Conservation (phyloP, 2,797 vertebrate species). For the Acomys russatus region DNA sequence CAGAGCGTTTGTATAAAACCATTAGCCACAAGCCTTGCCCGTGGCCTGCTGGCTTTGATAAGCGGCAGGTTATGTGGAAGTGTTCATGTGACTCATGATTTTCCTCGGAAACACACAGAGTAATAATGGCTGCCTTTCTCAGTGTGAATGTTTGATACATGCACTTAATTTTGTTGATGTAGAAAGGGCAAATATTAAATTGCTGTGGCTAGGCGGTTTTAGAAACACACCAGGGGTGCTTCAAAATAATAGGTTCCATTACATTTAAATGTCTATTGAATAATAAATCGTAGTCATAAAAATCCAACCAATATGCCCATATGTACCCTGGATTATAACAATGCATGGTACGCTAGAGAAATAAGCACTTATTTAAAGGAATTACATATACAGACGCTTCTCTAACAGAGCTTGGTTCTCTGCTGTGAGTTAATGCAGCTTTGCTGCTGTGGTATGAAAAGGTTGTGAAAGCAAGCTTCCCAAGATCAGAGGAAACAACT, state of each 20-base stretch:
- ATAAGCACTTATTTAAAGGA: conserved; percentile 48
- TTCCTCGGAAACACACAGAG: conserved; percentile 32
- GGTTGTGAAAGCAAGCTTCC: conserved; percentile 7
- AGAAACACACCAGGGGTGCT: not conserved
- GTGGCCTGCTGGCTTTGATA: not conserved
- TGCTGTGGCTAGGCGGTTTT: not conserved
- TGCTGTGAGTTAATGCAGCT: not conserved
- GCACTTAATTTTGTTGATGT: conserved; percentile 31
- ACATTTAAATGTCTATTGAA: conserved; percentile 60
- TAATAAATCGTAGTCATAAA: not conserved
- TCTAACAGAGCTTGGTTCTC: not conserved
- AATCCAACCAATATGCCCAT: conserved; percentile 23
- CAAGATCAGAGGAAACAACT: conserved; percentile 29
- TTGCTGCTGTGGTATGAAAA: conserved; percentile 23
- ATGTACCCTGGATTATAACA: not conserved
- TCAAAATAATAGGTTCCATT: conserved; percentile 52
- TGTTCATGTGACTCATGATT: not conserved
- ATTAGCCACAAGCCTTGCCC: not conserved
- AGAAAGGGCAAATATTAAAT: conserved; percentile 54
- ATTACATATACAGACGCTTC: not conserved
- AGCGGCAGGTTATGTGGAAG: not conserved
- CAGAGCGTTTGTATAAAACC: not conserved
- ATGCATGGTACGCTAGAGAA: conserved; percentile 20
- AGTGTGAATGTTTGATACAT: conserved; percentile 52
- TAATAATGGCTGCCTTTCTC: not conserved